Conservation (phyloP, 2,797 vertebrate genomes). For the Cynodonichthys magdalenae region DNA sequence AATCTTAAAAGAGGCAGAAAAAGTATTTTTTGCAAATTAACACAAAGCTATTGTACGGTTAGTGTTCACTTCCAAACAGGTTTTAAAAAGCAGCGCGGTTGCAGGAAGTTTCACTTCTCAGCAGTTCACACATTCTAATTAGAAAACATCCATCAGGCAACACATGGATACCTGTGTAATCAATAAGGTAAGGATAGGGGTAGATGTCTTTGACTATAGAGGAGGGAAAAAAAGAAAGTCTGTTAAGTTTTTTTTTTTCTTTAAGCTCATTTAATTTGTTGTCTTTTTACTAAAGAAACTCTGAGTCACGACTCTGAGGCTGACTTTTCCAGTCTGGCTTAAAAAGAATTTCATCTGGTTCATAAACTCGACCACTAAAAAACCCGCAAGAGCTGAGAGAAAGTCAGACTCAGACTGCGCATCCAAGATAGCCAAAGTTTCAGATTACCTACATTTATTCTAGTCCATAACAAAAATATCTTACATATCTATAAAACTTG, state of each 20-base stretch:
- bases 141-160: constrained; percentile 18
- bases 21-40: not conserved
- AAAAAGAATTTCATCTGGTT: constrained; percentile 43
- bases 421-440: not conserved
- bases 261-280: constrained; percentile 18
- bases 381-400: not conserved
- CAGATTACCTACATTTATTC: not conserved
- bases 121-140: constrained; percentile 32
- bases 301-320: constrained; percentile 63
- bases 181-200: constrained; percentile 85
- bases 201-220: constrained; percentile 77
- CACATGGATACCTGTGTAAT: constrained; percentile 79
- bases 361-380: not conserved
- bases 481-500: no score
- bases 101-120: constrained; percentile 3
- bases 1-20: not conserved
- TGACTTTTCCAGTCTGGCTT: constrained; percentile 62
- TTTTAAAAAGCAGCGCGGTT: constrained; percentile 27
- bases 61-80: constrained; percentile 37
- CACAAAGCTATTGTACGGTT: constrained; percentile 24
- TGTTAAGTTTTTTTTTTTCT: constrained; percentile 39
- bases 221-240: constrained; percentile 39
- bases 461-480: no score
- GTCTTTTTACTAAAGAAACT: constrained; percentile 36
- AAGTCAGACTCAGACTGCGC: not conserved